Percentiles rank a stretch among this genome's conserved stretches.
Conservation (phyloP, 2,113 vertebrate species). For the Camelus dromedarius region DNA sequence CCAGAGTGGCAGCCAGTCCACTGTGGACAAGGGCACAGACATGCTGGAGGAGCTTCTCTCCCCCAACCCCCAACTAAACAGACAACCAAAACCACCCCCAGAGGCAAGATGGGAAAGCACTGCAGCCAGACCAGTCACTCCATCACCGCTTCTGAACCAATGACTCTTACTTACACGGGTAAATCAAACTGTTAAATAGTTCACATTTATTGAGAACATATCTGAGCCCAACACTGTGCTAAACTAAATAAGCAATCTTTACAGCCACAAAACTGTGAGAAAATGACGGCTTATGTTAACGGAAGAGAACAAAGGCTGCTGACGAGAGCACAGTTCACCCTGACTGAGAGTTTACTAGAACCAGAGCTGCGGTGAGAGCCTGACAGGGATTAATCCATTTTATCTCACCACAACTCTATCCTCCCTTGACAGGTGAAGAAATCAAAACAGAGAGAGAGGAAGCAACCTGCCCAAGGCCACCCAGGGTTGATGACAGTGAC, state of each 20-base stretch:
- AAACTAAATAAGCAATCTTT: neutral
- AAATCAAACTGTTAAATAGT: accelerated
- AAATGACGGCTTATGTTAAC: neutral
- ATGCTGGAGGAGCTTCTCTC: neutral
- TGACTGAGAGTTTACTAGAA: neutral
- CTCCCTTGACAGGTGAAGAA: neutral
- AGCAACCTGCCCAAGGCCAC: neutral
- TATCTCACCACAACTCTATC: neutral
- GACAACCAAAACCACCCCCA: neutral
- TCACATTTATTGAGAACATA: no score
- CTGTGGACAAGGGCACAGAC: neutral
- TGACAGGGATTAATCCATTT: neutral
- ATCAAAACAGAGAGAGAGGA: neutral
- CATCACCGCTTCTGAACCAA: accelerated
- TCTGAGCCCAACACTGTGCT: no score
- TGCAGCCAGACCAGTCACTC: accelerated
- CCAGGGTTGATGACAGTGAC: neutral
- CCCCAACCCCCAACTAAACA: neutral
- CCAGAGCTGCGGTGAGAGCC: neutral
- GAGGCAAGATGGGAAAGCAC: no score
- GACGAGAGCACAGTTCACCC: neutral
- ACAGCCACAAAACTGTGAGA: neutral
- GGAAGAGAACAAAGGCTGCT: neutral
- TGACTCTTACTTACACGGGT: accelerated
- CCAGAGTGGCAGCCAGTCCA: neutral